A percentile compares a stretch with the other conserved stretches of the same genome.
phyloP scores from a whole-genome alignment of 2,888 invertebrate species.

The Drosophila nr. perissopoda region DNA sequence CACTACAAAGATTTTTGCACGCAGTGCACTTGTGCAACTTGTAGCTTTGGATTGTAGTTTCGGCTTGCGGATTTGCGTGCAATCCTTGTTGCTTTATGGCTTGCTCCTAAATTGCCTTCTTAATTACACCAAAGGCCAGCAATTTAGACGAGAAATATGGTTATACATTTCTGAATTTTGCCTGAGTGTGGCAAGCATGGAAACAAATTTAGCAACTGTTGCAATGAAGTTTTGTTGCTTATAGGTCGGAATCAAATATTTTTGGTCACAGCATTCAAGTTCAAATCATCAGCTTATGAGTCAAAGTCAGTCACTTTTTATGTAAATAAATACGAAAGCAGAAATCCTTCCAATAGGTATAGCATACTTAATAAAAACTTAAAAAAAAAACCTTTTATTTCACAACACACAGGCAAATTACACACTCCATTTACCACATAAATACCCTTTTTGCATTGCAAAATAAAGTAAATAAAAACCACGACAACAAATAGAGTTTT shows the following conservation, averaged over 20 bases:
- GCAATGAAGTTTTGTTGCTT: not conserved
- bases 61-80: slow-evolving; percentile 1
- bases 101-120: slow-evolving; percentile 4
- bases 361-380: not conserved
- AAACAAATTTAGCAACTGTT: not conserved
- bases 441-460: not conserved
- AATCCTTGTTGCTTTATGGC: slow-evolving; percentile 21
- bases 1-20: slow-evolving; percentile 30
- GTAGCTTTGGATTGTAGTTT: slow-evolving; percentile 14
- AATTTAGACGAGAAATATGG: not conserved
- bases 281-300: not conserved
- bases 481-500: slow-evolving; percentile 45
- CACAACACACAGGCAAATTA: not conserved
- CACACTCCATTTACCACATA: not conserved
- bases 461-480: not conserved
- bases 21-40: slow-evolving; percentile 13
- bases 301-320: not conserved
- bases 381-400: not conserved
- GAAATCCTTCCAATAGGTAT: not conserved
- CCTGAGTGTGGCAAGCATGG: not conserved
- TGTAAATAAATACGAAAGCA: not conserved
- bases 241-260: not conserved
- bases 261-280: not conserved
- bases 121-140: slow-evolving; percentile 12
- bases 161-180: not conserved